These are phyloP conservation scores for Eumerus sabulonum DNA, from an alignment of 2,888 invertebrate species.

Conservation along the genomic window DNA sequence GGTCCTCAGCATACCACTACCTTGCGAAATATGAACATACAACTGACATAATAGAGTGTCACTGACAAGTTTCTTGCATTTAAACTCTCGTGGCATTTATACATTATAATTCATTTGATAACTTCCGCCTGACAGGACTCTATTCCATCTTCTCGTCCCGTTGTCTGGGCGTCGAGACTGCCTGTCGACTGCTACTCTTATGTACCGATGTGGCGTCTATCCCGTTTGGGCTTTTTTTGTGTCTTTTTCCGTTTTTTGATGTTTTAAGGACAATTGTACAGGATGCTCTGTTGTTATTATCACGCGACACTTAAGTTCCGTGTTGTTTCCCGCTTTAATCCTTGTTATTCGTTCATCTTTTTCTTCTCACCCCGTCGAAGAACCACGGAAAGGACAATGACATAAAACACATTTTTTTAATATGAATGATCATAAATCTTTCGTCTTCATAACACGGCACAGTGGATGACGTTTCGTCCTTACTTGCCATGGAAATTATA, in stretches of 20 bases:
- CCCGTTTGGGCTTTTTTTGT: no score
- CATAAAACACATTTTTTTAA: constrained; percentile 67
- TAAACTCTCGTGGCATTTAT: constrained; percentile 58
- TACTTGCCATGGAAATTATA: constrained; percentile 50
- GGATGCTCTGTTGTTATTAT: constrained; percentile 62
- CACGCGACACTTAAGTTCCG: constrained; percentile 59
- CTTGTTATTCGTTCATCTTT: constrained; percentile 16
- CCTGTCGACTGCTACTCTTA: no score
- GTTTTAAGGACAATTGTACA: constrained; percentile 62
- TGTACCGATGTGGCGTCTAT: no score
- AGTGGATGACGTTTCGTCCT: constrained; percentile 41
- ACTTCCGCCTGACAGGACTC: constrained; percentile 38
- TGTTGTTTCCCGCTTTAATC: constrained; percentile 24
- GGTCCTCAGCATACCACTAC: constrained; percentile 38
- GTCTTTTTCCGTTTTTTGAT: constrained; percentile 52
- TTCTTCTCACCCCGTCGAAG: constrained; percentile 10
- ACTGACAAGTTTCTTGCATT: constrained; percentile 47
- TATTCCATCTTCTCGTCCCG: no score
- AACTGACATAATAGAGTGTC: constrained; percentile 32
- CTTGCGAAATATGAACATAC: background rate
- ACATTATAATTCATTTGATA: constrained; percentile 65
- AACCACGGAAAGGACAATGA: constrained; percentile 53
- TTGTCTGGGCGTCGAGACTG: no score
- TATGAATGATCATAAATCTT: constrained; percentile 69
- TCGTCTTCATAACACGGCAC: constrained; percentile 55